A percentile compares a stretch with the other conserved stretches of the same genome.
phyloP scores from a whole-genome alignment of 2,113 vertebrate species.

The Melierax canorus region DNA sequence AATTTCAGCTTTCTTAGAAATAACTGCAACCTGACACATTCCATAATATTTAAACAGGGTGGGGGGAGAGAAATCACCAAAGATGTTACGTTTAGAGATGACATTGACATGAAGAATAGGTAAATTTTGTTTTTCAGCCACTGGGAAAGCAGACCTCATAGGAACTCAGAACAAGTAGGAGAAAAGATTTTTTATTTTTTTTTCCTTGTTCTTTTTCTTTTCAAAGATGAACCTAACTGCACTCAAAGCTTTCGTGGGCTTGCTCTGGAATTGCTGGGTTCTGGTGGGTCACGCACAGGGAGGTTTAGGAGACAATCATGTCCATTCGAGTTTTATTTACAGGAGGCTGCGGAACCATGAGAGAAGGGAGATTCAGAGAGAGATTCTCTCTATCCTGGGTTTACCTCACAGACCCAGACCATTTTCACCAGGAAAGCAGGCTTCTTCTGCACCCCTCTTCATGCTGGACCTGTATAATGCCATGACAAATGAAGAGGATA shows the following conservation, averaged over 20 bases:
- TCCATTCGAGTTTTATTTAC: constrained; percentile 99
- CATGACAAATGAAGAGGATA: constrained; percentile 91
- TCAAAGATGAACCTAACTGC: constrained; percentile 83
- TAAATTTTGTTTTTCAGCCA: constrained; percentile 72
- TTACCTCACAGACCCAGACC: constrained; percentile 96
- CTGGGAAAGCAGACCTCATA: constrained; percentile 65
- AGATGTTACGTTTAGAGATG: constrained; percentile 71
- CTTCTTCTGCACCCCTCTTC: constrained; percentile 95
- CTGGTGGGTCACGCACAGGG: constrained; percentile 85
- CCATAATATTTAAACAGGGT: constrained; percentile 70
- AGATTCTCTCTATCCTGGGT: constrained; percentile 98
- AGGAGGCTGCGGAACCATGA: constrained; percentile 96
- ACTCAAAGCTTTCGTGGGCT: constrained; percentile 80
- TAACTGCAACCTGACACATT: constrained; percentile 72
- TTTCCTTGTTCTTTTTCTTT: constrained; percentile 60
- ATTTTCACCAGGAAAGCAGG: constrained; percentile 94
- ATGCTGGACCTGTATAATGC: constrained; percentile 99
- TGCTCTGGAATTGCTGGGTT: constrained; percentile 87
- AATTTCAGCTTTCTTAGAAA: constrained; percentile 78
- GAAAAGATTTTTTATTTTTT: constrained; percentile 37
- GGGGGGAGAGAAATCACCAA: constrained; percentile 69
- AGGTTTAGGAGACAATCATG: constrained; percentile 91
- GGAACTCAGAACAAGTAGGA: constrained; percentile 61
- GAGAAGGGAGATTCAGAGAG: constrained; percentile 95
- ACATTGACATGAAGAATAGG: constrained; percentile 81